phyloP scores from a whole-genome alignment of 2,797 vertebrate species.

The Mionectes olivaceus region DNA sequence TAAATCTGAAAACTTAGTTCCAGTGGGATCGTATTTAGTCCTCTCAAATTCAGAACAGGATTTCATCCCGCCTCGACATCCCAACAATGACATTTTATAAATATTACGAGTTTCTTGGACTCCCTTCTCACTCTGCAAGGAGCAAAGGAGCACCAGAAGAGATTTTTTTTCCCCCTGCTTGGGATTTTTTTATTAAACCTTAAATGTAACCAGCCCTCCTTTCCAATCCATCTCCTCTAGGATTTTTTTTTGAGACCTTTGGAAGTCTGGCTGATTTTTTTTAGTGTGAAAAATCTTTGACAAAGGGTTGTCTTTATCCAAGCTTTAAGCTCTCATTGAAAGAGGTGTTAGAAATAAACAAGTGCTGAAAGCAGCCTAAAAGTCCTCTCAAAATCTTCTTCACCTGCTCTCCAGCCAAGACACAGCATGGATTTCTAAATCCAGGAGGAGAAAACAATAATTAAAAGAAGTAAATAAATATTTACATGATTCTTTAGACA shows the following conservation, averaged over 20 bases:
- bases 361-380: background rate
- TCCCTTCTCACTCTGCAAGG: background rate
- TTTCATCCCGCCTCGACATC: background rate
- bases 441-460: background rate
- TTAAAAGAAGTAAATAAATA: background rate
- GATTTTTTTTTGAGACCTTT: background rate
- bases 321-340: background rate
- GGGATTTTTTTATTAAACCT: background rate
- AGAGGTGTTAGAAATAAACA: background rate
- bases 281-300: background rate
- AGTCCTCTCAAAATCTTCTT: background rate
- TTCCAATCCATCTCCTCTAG: background rate
- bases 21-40: background rate
- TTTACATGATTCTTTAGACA: background rate
- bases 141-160: background rate
- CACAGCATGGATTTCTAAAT: conserved; percentile 10
- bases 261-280: background rate
- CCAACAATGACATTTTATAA: background rate
- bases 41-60: conserved; percentile 4
- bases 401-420: background rate
- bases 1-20: conserved; percentile 5
- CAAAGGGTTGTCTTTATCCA: background rate
- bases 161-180: background rate
- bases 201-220: background rate
- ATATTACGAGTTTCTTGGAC: background rate